A percentile compares a stretch with the other conserved stretches of the same genome.
These are phyloP conservation scores for Cataglyphis hispanica DNA, from an alignment of 1,140 invertebrate species.

Conservation along the genomic window DNA sequence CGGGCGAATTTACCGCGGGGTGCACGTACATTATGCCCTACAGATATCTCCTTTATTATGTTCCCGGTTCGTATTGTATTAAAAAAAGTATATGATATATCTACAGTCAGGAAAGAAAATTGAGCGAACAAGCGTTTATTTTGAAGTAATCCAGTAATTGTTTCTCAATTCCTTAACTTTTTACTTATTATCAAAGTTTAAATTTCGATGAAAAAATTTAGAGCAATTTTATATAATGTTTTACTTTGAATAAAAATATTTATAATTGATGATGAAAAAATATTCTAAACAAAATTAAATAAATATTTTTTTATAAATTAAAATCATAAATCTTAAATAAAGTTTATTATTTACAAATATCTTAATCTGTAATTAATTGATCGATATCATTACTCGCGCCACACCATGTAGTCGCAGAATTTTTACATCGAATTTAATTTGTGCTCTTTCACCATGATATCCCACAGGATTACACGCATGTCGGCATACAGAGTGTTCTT, in stretches of 20 bases:
- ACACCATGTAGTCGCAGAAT: background rate
- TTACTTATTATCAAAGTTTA: background rate
- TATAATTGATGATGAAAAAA: too few species aligned
- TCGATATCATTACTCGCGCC: background rate
- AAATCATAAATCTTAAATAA: too few species aligned
- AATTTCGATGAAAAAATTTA: background rate
- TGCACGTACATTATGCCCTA: slow-evolving; percentile 44
- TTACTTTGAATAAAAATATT: too few species aligned
- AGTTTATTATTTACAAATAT: too few species aligned
- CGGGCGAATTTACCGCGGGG: slow-evolving; percentile 65
- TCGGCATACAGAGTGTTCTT: slow-evolving; percentile 14
- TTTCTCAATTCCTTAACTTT: background rate
- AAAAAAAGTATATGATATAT: background rate
- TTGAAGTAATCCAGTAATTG: background rate
- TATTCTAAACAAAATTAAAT: too few species aligned
- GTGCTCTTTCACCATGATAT: background rate
- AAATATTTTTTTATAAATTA: too few species aligned
- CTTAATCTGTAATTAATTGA: too few species aligned
- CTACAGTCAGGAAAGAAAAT: background rate
- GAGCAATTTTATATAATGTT: background rate
- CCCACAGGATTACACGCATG: background rate
- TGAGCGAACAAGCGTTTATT: background rate
- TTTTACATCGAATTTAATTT: background rate
- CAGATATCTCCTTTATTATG: slow-evolving; percentile 53
- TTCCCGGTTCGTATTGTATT: slow-evolving; percentile 16